phyloP scores from a whole-genome alignment of 2,113 vertebrate genomes.

The Trogon surrucura region DNA sequence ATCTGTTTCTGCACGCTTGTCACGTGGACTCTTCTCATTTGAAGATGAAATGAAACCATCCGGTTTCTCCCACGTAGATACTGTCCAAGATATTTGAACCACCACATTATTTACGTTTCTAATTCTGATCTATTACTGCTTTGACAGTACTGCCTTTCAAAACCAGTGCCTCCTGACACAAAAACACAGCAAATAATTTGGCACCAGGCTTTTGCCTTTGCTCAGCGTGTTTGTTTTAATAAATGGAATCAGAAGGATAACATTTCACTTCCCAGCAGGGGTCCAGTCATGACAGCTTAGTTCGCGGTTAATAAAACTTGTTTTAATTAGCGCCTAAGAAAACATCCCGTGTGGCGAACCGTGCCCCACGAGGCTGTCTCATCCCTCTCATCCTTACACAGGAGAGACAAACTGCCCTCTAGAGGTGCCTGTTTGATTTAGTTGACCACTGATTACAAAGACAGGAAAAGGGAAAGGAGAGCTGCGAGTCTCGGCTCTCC shows the following conservation, averaged over 20 bases:
- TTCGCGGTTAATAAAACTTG: not conserved
- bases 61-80: constrained; percentile 93
- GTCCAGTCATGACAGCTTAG: not conserved
- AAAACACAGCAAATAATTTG: not conserved
- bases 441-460: not conserved
- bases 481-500: not conserved
- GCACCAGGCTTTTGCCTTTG: not conserved
- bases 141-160: not conserved
- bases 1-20: not conserved
- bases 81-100: constrained; percentile 78
- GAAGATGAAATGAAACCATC: constrained; percentile 75
- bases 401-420: not conserved
- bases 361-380: not conserved
- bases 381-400: not conserved
- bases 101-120: constrained; percentile 20
- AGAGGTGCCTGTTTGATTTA: not conserved
- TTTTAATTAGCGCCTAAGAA: not conserved
- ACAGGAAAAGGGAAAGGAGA: not conserved
- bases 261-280: not conserved
- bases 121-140: not conserved
- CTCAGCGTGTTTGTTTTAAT: not conserved
- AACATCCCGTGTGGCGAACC: fast-evolving
- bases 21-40: not conserved
- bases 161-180: not conserved
- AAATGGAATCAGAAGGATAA: not conserved